Evolutionary conservation across 2,797 vertebrate genomes (phyloP).

Genomic region (Oceanodroma leucorhoa): DNA sequence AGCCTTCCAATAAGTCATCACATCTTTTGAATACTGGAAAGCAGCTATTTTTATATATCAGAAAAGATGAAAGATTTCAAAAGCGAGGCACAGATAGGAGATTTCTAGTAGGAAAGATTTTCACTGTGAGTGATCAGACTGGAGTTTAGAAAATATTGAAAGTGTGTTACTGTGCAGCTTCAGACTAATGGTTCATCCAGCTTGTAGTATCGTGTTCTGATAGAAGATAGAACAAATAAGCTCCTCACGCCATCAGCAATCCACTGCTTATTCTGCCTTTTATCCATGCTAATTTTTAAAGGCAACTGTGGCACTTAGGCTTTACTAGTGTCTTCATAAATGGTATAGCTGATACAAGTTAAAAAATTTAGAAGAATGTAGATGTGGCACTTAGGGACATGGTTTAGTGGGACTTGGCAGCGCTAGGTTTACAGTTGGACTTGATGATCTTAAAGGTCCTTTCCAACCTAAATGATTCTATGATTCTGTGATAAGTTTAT

Average conservation of each 20-base stretch:
- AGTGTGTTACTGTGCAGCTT: background rate
- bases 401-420: background rate
- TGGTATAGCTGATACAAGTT: background rate
- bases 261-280: background rate
- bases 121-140: background rate
- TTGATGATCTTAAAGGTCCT: background rate
- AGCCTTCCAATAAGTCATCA: background rate
- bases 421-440: no score
- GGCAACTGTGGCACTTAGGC: background rate
- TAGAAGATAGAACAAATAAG: background rate
- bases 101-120: background rate
- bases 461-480: background rate
- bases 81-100: background rate
- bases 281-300: background rate
- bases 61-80: background rate
- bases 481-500: background rate
- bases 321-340: background rate
- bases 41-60: background rate
- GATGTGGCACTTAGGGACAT: background rate
- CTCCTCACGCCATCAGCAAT: background rate
- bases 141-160: background rate
- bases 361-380: background rate
- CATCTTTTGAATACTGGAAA: background rate
- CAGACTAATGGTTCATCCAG: background rate
- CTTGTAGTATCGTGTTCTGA: background rate